Evolutionary conservation across 2,888 invertebrate genomes (phyloP).

Genomic region (Cerceris rybyensis): DNA sequence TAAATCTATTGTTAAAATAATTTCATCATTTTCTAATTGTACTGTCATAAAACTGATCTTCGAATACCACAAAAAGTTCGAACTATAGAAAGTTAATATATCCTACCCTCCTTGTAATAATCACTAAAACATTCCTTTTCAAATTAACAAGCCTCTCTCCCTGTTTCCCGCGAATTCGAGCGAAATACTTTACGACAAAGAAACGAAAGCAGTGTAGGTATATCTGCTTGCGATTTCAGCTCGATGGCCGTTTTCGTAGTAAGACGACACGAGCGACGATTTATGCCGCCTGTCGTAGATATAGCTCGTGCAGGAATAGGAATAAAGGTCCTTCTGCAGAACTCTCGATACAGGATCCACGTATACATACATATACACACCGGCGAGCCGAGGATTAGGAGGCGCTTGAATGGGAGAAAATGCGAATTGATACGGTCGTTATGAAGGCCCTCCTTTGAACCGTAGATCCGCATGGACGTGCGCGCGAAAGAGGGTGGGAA

Average conservation of each 20-base stretch:
- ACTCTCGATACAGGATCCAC: conserved; percentile 31
- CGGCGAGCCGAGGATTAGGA: conserved; percentile 67
- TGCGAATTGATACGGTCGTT: conserved; percentile 75
- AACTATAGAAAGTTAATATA: too few relatives aligned
- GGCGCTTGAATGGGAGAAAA: conserved; percentile 71
- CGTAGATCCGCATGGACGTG: conserved; percentile 48
- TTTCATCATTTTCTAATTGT: too few relatives aligned
- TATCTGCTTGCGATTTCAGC: conserved; percentile 1
- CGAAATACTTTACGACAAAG: not conserved
- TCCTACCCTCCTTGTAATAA: too few relatives aligned
- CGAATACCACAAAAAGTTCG: too few relatives aligned
- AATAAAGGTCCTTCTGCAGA: conserved; percentile 62
- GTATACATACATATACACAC: conserved; percentile 40
- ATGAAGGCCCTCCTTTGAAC: conserved; percentile 67
- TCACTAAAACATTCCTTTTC: too few relatives aligned
- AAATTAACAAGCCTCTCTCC: too few relatives aligned
- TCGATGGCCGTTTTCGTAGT: conserved; percentile 28
- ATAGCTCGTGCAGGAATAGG: conserved; percentile 46
- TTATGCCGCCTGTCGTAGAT: conserved; percentile 64
- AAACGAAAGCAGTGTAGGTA: not conserved
- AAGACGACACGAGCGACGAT: conserved; percentile 62
- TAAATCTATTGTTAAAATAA: too few relatives aligned
- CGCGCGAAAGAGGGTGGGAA: conserved; percentile 30
- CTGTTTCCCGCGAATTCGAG: too few relatives aligned
- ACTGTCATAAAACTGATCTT: too few relatives aligned